Conservation (phyloP, 1,140 invertebrate genomes). For the Calosoma granatense region DNA sequence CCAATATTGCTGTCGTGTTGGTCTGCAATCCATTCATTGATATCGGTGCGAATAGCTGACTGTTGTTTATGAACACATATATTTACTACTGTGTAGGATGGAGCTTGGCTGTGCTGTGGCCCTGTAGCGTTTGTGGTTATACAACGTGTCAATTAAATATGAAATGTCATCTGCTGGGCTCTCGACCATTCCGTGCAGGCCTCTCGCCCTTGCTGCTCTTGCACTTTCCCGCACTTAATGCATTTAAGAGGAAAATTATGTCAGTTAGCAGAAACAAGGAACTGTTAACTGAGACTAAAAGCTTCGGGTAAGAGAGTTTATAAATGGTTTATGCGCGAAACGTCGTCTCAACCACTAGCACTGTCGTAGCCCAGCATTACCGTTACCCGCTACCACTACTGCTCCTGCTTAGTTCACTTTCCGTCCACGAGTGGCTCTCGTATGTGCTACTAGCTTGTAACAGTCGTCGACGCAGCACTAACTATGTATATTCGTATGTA, state of each 20-base stretch:
- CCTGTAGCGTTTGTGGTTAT: neutral
- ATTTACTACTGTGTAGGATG: too few species aligned
- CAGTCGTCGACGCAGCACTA: too few species aligned
- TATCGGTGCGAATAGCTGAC: neutral
- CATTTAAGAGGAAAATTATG: constrained; percentile 28
- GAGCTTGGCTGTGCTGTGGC: neutral
- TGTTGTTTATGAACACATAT: constrained; percentile 1
- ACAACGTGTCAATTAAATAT: constrained; percentile 18
- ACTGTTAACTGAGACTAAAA: constrained; percentile 28
- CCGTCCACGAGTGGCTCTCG: too few species aligned
- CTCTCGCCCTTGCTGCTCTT: constrained; percentile 17
- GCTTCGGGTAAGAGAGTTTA: constrained; percentile 21
- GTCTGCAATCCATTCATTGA: constrained; percentile 1
- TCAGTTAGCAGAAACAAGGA: constrained; percentile 27
- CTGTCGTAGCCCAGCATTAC: too few species aligned
- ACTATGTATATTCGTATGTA: neutral
- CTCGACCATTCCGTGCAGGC: neutral
- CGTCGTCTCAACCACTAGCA: neutral
- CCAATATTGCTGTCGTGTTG: neutral
- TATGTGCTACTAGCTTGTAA: too few species aligned
- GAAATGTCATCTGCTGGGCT: constrained; percentile 15
- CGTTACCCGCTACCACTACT: too few species aligned
- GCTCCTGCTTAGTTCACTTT: too few species aligned
- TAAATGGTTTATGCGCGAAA: constrained; percentile 24
- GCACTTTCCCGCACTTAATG: constrained; percentile 22